Conservation (phyloP, 2,113 vertebrate genomes). For the Phalacrocorax aristotelis region DNA sequence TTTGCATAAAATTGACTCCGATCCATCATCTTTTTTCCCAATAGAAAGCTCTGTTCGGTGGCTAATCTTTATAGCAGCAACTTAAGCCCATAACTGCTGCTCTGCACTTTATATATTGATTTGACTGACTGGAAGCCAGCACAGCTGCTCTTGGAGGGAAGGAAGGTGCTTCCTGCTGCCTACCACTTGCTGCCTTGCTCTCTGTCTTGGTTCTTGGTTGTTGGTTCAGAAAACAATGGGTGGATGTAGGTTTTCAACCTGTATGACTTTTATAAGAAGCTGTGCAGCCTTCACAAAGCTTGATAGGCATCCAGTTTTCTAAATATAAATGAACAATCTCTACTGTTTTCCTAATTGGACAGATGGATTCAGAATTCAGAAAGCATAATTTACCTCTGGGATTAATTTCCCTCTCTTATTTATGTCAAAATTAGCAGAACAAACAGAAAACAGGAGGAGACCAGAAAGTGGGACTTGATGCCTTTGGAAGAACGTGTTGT, state of each 20-base stretch:
- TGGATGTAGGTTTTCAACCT: background rate
- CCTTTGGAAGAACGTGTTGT: background rate
- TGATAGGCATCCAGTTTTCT: background rate
- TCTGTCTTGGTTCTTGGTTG: background rate
- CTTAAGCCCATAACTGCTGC: background rate
- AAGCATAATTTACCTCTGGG: background rate
- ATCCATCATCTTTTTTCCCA: background rate
- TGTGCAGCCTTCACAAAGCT: background rate
- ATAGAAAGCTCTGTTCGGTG: background rate
- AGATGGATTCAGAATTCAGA: background rate
- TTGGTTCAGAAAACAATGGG: background rate
- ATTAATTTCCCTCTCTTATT: background rate
- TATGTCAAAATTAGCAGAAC: background rate
- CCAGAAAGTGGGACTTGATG: background rate
- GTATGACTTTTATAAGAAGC: background rate
- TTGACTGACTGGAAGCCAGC: background rate
- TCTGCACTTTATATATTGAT: background rate
- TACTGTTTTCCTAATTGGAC: background rate
- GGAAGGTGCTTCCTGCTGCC: background rate
- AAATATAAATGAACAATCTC: background rate
- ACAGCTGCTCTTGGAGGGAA: background rate
- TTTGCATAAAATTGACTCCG: background rate
- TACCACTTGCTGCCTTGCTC: background rate
- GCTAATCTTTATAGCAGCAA: background rate
- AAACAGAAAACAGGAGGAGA: background rate